Percentiles rank a stretch among this genome's conserved stretches.
Evolutionary conservation across 2,797 vertebrate species (phyloP).

Genomic region (Aldrovandia affinis): DNA sequence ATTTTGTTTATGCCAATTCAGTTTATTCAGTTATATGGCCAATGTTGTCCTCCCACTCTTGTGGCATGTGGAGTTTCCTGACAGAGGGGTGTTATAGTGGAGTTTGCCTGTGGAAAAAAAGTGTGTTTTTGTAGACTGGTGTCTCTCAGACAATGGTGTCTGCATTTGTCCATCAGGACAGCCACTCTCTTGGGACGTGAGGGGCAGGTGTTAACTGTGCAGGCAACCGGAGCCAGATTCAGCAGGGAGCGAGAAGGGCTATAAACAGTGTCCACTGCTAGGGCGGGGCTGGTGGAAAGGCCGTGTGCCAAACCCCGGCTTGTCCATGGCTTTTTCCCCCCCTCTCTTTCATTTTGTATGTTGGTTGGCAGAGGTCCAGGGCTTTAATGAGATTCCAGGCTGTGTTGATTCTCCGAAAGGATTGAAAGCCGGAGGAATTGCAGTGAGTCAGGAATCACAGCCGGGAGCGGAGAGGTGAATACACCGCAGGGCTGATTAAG

Average conservation of each 20-base stretch:
- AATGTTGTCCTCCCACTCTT: background rate
- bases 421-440: background rate
- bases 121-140: background rate
- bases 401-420: conserved; percentile 23
- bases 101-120: background rate
- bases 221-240: background rate
- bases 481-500: background rate
- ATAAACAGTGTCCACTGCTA: conserved; percentile 27
- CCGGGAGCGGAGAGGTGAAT: background rate
- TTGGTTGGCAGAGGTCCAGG: conserved; percentile 8
- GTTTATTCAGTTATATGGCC: background rate
- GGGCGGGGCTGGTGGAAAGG: conserved; percentile 14
- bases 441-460: conserved; percentile 1
- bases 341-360: background rate
- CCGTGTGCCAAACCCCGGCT: conserved; percentile 19
- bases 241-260: background rate
- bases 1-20: background rate
- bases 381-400: conserved; percentile 33
- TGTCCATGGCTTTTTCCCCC: conserved; percentile 4
- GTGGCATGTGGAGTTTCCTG: background rate
- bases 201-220: conserved; percentile 28
- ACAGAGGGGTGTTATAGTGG: background rate
- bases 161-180: conserved; percentile 19
- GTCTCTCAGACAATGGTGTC: background rate
- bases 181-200: conserved; percentile 25